Base-by-base conservation (phyloP, 1,140 invertebrate species). In the Eumeta japonica region DNA sequence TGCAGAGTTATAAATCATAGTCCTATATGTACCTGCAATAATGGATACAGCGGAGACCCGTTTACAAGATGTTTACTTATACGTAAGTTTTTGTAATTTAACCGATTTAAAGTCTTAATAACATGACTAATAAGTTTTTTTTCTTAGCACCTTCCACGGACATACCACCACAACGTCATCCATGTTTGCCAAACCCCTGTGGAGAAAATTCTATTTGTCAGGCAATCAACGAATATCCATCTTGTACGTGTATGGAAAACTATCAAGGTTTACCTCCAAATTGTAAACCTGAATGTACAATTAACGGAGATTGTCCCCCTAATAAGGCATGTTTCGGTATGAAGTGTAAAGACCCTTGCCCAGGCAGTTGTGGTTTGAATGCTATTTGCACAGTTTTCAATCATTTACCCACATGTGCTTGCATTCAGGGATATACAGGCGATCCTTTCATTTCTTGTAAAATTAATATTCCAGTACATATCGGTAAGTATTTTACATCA, bases 1-100 rank as follows among this genome's bases (percentile, higher is more conserved):
- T 92, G 90, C 52, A 80, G 79, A 51, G 87, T 89, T 2, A 78
- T 83, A 27, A 87, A 88, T 55, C 86, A 89, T 52, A 80, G 79
- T 50, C 82, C 85, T 27, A 67, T 79, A 18, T 81, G 80, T 51
- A 73, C 75, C 34, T 81, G 80, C 48, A 52, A 52, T 15, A 28
- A 50, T 14, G 73, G 73, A 36, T 77, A 65, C 43, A 75, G 66
- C 28, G 80, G 80, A 14, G 79, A 81, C 67, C 76, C 79, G n/a
- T 81, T 81, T 37, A 74, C 75, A 14, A 66, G 76, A 53, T 81
- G 80, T 48, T 62, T 68, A 40, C 47, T 49, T 37, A 58, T 64
- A 68, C 62, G 79, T 81, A 75, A 78, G 78, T 63, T 24, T 27
- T 7, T 46, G n/a, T 31, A 38, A 17, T 43, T 48, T 45, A 19